Conservation (phyloP, 1,140 invertebrate genomes). For the Heliconius melpomene region DNA sequence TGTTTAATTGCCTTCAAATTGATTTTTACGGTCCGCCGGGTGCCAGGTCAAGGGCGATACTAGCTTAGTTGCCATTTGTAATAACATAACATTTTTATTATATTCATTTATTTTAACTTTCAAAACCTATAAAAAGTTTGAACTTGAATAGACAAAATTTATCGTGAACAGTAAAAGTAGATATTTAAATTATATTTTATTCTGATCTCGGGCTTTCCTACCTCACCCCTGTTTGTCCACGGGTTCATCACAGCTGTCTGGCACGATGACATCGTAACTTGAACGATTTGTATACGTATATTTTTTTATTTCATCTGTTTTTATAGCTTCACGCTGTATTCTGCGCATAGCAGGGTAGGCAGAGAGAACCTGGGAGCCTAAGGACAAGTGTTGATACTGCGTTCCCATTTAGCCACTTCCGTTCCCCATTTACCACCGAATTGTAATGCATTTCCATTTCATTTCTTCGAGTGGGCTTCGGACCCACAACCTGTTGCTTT, state of each 20-base stretch:
- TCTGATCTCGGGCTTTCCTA: neutral
- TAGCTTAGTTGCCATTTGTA: constrained; percentile 3
- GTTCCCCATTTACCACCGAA: too few species aligned
- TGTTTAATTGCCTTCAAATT: constrained; percentile 32
- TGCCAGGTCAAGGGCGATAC: constrained; percentile 28
- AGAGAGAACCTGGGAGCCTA: too few species aligned
- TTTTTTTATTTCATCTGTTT: too few species aligned
- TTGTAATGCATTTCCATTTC: too few species aligned
- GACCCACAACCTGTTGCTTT: too few species aligned
- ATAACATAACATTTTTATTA: constrained; percentile 3
- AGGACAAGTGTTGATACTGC: too few species aligned
- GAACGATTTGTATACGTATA: neutral
- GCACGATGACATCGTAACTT: constrained; percentile 13
- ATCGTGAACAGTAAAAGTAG: neutral
- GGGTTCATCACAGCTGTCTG: constrained; percentile 20
- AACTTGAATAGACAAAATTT: neutral
- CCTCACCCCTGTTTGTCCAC: constrained; percentile 17
- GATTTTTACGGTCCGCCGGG: constrained; percentile 27
- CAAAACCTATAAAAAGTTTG: neutral
- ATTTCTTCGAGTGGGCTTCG: too few species aligned
- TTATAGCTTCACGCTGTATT: too few species aligned
- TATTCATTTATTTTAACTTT: constrained; percentile 5
- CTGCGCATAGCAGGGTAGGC: too few species aligned
- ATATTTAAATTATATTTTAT: neutral
- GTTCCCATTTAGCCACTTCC: too few species aligned